phyloP scores from a whole-genome alignment of 2,797 vertebrate genomes.

The Lepus townsendii region DNA sequence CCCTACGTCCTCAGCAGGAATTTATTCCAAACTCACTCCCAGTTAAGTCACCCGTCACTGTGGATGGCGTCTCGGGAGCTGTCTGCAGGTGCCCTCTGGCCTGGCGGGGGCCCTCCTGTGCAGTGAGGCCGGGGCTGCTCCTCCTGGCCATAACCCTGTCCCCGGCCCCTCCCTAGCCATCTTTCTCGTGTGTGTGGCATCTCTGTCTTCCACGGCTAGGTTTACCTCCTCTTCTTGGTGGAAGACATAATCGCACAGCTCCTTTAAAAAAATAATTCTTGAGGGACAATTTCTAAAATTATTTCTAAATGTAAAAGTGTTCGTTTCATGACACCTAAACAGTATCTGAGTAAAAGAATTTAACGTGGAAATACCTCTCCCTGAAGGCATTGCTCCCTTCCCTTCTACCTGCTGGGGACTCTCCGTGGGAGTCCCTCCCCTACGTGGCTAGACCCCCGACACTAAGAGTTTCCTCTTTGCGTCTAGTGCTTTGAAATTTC shows the following conservation, averaged over 20 bases:
- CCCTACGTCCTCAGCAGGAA: accelerated
- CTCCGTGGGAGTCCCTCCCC: not conserved
- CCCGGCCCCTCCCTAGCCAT: accelerated
- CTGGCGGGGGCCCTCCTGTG: accelerated
- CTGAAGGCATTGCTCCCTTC: accelerated
- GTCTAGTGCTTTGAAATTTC: not conserved
- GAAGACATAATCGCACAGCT: not conserved
- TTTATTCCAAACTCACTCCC: no score
- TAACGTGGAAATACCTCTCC: not conserved
- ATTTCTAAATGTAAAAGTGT: not conserved
- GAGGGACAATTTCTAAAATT: not conserved
- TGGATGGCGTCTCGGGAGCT: not conserved
- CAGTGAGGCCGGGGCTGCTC: accelerated
- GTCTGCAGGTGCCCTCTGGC: accelerated
- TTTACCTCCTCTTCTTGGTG: not conserved
- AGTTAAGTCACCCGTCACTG: no score
- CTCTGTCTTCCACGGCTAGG: no score
- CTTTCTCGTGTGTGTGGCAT: no score
- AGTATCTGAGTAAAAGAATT: not conserved
- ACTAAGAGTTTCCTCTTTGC: not conserved
- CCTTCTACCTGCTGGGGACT: no score
- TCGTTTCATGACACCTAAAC: not conserved
- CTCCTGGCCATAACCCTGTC: no score
- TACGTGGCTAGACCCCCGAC: no score
- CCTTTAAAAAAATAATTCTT: not conserved